Evolutionary conservation across 2,113 vertebrate species (phyloP).

Genomic region (Urocolius indicus): DNA sequence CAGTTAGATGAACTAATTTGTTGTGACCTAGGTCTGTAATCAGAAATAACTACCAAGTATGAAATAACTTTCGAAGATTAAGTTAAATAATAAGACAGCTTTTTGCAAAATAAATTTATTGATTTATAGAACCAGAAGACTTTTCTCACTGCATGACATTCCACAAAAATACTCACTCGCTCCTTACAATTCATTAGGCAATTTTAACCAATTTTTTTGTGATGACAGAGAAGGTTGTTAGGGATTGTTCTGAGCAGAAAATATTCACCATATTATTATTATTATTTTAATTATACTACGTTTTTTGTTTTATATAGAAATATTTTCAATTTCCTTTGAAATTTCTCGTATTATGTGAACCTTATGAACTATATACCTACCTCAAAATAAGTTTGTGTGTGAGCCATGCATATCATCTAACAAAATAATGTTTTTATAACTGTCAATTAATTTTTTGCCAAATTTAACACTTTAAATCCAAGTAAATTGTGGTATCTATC

Average conservation of each 20-base stretch:
- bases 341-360: constrained; percentile 37
- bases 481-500: constrained; percentile 47
- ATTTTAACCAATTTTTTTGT: background rate
- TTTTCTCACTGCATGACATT: background rate
- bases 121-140: background rate
- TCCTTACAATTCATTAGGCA: background rate
- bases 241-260: background rate
- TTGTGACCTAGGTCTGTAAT: background rate
- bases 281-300: background rate
- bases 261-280: background rate
- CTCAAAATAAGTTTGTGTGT: constrained; percentile 54
- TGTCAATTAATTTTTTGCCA: constrained; percentile 63
- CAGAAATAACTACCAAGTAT: background rate
- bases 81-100: background rate
- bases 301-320: constrained; percentile 30
- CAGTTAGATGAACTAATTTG: background rate
- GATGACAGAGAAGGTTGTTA: background rate
- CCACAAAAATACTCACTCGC: background rate
- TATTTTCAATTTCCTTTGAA: constrained; percentile 45
- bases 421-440: constrained; percentile 66
- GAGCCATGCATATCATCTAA: constrained; percentile 62
- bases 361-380: constrained; percentile 24
- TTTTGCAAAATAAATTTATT: background rate
- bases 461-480: constrained; percentile 65
- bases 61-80: background rate